Conservation (phyloP, 2,888 invertebrate genomes). For the Spisula solida region DNA sequence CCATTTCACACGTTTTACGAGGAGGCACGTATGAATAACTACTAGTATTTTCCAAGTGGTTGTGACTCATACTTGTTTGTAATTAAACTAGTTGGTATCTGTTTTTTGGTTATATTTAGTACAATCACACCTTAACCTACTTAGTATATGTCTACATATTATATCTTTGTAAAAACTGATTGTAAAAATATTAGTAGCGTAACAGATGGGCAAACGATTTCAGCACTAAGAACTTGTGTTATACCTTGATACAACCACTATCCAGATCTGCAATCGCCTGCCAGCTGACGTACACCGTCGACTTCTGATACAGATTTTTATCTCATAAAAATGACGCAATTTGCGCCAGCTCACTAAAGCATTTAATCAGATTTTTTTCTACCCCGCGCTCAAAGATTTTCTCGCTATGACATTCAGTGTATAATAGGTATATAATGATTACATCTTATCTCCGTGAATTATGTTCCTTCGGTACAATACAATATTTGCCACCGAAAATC, state of each 20-base stretch:
- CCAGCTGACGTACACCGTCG: too few species aligned
- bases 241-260: background rate
- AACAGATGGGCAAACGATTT: conserved; percentile 1
- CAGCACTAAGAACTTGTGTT: background rate
- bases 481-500: background rate
- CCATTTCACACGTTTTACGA: too few species aligned
- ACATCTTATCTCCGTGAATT: background rate
- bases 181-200: background rate
- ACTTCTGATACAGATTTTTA: background rate
- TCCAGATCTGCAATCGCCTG: background rate
- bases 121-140: background rate
- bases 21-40: too few species aligned
- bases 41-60: background rate
- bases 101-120: background rate
- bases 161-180: background rate
- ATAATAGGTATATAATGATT: background rate
- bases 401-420: background rate
- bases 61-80: background rate
- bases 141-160: background rate
- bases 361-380: conserved; percentile 18
- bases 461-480: background rate
- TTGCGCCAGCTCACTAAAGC: background rate
- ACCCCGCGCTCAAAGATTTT: background rate
- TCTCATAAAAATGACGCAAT: background rate
- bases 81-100: background rate